Base-by-base conservation (phyloP, 1,140 invertebrate genomes). In the Philotrypesis tridentata region DNA sequence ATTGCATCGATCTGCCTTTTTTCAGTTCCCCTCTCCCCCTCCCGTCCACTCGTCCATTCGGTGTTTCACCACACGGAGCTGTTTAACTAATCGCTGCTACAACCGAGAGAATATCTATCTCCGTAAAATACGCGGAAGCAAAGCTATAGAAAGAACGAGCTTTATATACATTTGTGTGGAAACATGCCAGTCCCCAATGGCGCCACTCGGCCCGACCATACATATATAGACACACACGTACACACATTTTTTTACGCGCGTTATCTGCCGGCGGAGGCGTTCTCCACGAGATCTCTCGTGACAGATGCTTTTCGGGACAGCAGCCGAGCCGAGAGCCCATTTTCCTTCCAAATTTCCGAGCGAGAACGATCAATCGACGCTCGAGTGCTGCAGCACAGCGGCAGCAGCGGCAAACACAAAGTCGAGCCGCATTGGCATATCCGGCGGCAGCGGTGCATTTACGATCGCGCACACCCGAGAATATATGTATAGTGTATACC, bases 81-180 rank as follows among this genome's bases (percentile, higher is more conserved):
- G 87, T 89, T 89, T 88, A 89, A 89, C 88, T 88, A 89, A 89
- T 89, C 87, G 88, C 87, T 73, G 68, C 75, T 73, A n/a, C n/a
- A n/a, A n/a, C 68, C 80, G 84, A 85, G 83, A 86, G 87, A 87
- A 86, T 87, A 86, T 87, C 87, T 87, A 86, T 87, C 83, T 80
- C 86, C 80, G 82, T 29, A 8, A 25, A 65, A 65, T 27, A 65
- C 77, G 80, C 74, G 84, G 79, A 80, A 85, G 12, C 48, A 81
- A 83, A 86, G 83, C 55, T 79, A 60, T 11, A 8, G 21, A 65
- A n/a, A 31, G 74, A 82, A 77, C 82, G 77, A 29, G 82, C 81
- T 86, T 87, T 83, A 84, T 55, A 55, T 43, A 43, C 17, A 43
- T 86, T 86, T 87, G 86, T 87, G 83, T 84, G 80, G 84, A 85